Conservation (phyloP, 2,797 vertebrate species). For the Pempheris klunzingeri region DNA sequence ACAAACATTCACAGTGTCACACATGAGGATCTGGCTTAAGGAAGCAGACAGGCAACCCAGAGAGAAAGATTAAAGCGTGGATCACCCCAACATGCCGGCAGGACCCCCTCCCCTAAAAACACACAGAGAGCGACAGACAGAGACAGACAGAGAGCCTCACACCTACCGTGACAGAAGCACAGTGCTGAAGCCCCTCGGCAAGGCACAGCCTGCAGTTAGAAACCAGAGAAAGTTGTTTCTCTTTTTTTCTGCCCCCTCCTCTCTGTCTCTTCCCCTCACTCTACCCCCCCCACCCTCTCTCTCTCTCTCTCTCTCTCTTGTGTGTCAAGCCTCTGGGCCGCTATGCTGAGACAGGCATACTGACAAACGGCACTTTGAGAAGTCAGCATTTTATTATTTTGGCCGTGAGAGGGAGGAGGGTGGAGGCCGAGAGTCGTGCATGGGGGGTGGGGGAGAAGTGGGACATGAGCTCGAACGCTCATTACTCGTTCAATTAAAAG, state of each 20-base stretch:
- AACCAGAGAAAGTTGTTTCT: conserved; percentile 65
- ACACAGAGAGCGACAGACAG: conserved; percentile 7
- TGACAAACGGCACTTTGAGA: conserved; percentile 70
- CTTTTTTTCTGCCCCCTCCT: conserved; percentile 2
- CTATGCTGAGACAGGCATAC: conserved; percentile 73
- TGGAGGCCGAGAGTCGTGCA: neutral
- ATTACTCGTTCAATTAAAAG: conserved; percentile 44
- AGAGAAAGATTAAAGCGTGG: conserved; percentile 36
- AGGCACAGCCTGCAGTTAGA: conserved; percentile 68
- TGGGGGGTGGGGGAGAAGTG: neutral
- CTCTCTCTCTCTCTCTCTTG: conserved; percentile 13
- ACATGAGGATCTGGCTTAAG: neutral
- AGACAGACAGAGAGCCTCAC: conserved; percentile 59
- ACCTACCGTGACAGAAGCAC: conserved; percentile 84
- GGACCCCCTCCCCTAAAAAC: neutral
- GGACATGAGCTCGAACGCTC: conserved; percentile 29
- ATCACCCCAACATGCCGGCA: conserved; percentile 7
- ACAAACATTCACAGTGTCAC: neutral
- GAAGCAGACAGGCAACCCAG: conserved; percentile 33
- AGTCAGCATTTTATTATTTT: conserved; percentile 82
- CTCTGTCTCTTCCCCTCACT: neutral
- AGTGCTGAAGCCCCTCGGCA: conserved; percentile 77
- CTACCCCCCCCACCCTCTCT: conserved; percentile 7
- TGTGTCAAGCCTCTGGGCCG: conserved; percentile 58
- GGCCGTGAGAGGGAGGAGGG: conserved; percentile 44